Percentiles rank a stretch among this genome's conserved stretches.
These are phyloP conservation scores for Crenuchus spilurus DNA, from an alignment of 2,797 vertebrate genomes.

Conservation along the genomic window DNA sequence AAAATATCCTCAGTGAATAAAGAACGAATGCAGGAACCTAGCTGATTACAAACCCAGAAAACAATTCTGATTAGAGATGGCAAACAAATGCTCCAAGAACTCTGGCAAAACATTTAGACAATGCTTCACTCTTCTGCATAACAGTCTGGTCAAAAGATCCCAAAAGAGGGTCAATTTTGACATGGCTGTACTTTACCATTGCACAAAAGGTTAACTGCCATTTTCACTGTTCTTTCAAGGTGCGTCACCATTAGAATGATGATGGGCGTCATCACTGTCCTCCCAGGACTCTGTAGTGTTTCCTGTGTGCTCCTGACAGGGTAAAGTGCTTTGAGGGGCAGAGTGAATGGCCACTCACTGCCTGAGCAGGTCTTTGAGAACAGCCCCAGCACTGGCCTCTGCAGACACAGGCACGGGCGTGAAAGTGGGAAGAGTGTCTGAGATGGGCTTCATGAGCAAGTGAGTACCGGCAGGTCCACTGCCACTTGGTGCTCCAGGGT, in stretches of 20 bases:
- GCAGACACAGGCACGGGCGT: conserved; percentile 91
- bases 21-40: conserved; percentile 13
- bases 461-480: conserved; percentile 77
- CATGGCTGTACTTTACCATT: too few species aligned
- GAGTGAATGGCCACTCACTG: conserved; percentile 73
- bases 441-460: conserved; percentile 95
- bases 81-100: conserved; percentile 12
- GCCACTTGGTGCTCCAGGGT: conserved; percentile 65
- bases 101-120: not conserved
- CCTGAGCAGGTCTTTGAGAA: conserved; percentile 92
- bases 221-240: not conserved
- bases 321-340: conserved; percentile 74
- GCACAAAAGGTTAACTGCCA: too few species aligned
- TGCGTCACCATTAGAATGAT: not conserved
- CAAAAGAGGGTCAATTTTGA: too few species aligned
- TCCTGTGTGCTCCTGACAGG: conserved; percentile 40
- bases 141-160: too few species aligned
- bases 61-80: conserved; percentile 42
- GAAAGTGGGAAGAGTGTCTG: conserved; percentile 88
- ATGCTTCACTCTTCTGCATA: not conserved
- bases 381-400: conserved; percentile 87
- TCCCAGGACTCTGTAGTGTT: conserved; percentile 47
- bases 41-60: conserved; percentile 27
- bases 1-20: conserved; percentile 49
- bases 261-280: not conserved